A percentile compares a stretch with the other conserved stretches of the same genome.
These are phyloP conservation scores for Sinonovacula constricta DNA, from an alignment of 1,140 invertebrate species.

Conservation along the genomic window DNA sequence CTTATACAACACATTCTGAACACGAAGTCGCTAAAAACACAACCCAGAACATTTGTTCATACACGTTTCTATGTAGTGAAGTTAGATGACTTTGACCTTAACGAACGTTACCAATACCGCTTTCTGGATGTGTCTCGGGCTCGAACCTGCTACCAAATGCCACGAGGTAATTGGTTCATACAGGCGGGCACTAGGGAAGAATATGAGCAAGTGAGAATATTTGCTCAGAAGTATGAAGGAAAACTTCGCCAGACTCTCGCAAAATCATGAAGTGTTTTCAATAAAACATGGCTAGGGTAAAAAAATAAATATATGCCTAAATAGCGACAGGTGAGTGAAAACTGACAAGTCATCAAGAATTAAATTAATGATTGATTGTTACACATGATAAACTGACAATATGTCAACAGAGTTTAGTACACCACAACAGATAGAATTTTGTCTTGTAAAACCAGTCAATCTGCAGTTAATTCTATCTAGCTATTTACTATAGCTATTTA, in stretches of 20 bases:
- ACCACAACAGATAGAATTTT: too few species aligned
- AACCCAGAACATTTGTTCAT: constrained; percentile 39
- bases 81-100: constrained; percentile 35
- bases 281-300: too few species aligned
- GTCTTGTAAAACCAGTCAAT: too few species aligned
- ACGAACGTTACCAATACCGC: constrained; percentile 36
- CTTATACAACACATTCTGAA: constrained; percentile 27
- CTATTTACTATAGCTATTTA: too few species aligned
- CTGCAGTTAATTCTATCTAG: too few species aligned
- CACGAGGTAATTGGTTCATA: constrained; percentile 49
- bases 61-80: constrained; percentile 45
- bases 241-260: constrained; percentile 36
- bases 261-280: constrained; percentile 16
- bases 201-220: constrained; percentile 41
- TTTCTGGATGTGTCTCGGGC: constrained; percentile 16
- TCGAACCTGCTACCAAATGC: constrained; percentile 46
- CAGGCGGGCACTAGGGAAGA: constrained; percentile 45
- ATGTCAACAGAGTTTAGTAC: too few species aligned
- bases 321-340: too few species aligned
- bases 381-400: too few species aligned
- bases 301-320: too few species aligned
- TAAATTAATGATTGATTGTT: too few species aligned
- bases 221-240: constrained; percentile 34
- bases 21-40: constrained; percentile 13
- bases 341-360: too few species aligned